Percentiles rank a stretch among this genome's conserved stretches.
These are phyloP conservation scores for Stichopus horrens DNA, from an alignment of 53 echinoderm and acorn worm species.

Conservation along the genomic window DNA sequence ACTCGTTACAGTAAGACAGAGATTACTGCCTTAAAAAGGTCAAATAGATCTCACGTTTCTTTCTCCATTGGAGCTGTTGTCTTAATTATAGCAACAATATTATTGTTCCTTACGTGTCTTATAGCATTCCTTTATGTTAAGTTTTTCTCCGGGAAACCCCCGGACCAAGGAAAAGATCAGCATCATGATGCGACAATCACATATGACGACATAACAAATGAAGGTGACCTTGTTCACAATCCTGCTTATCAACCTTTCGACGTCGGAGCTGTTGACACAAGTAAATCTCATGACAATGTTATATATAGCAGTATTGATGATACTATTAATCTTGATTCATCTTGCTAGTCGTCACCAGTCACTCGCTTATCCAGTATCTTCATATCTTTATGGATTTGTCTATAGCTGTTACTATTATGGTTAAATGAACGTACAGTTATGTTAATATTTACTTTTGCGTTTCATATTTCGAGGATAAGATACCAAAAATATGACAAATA, in stretches of 20 bases:
- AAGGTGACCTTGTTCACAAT: background rate
- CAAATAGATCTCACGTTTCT: background rate
- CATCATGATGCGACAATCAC: no score
- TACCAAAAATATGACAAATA: background rate
- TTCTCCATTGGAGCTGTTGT: background rate
- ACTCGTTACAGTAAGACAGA: background rate
- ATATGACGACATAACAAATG: slow-evolving; percentile 4
- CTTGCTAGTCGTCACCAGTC: background rate
- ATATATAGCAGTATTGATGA: slow-evolving; percentile 17
- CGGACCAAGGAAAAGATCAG: background rate
- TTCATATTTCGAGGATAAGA: background rate
- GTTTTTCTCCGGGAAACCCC: background rate
- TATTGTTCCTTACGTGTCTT: background rate
- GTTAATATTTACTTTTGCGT: background rate
- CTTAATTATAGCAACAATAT: background rate
- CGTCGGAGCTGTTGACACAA: background rate
- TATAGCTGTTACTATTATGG: background rate
- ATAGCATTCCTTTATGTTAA: background rate
- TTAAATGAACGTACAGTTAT: no score
- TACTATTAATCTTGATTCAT: background rate
- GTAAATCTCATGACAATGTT: background rate
- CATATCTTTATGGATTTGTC: background rate
- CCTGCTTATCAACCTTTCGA: slow-evolving; percentile 3
- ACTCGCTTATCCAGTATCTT: background rate
- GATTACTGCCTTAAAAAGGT: background rate